Conservation (phyloP, 2,113 vertebrate genomes). For the Pantherophis guttatus region DNA sequence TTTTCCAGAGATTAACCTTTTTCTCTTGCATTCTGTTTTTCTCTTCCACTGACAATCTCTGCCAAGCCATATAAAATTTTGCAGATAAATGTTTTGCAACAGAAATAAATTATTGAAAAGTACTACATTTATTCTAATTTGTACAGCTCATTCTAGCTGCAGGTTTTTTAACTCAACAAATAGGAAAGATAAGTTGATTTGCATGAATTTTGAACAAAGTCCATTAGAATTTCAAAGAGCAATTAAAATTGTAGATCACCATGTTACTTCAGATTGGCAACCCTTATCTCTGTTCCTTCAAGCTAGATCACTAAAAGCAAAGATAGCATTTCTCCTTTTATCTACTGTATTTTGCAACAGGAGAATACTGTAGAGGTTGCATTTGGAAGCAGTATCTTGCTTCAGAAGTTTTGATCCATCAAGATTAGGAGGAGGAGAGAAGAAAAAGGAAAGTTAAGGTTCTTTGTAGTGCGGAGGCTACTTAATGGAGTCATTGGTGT, state of each 20-base stretch:
- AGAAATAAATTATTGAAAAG: not conserved
- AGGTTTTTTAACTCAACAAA: not conserved
- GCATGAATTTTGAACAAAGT: not conserved
- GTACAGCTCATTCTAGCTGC: not conserved
- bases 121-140: not conserved
- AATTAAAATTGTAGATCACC: not conserved
- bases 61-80: not conserved
- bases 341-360: not conserved
- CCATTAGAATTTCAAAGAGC: not conserved
- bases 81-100: not conserved
- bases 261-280: not conserved
- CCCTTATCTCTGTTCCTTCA: not conserved
- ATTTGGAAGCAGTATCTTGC: not conserved
- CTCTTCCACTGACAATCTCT: not conserved
- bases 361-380: not conserved
- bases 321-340: not conserved
- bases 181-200: not conserved
- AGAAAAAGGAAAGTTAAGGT: not conserved
- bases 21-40: not conserved
- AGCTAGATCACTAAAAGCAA: not conserved
- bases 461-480: not conserved
- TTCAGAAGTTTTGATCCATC: not conserved
- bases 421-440: not conserved
- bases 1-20: not conserved
- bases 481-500: not conserved